A percentile compares a stretch with the other conserved stretches of the same genome.
Conservation (phyloP, 2,888 invertebrate species). For the Linnaemya tessellans region DNA sequence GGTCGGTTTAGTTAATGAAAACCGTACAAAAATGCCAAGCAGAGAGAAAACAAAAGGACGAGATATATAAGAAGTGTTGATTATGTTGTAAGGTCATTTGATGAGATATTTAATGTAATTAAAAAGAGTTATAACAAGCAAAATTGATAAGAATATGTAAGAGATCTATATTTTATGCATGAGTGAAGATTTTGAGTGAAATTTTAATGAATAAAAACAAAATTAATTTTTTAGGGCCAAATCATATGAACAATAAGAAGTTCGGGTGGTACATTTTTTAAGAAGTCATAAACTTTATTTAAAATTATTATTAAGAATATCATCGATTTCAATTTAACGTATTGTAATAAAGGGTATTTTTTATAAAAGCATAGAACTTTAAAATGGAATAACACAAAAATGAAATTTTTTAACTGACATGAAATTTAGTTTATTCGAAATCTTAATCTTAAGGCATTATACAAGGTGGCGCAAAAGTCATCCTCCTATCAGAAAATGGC, state of each 20-base stretch:
- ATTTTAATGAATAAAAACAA: not conserved
- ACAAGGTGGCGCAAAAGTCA: too few relatives aligned
- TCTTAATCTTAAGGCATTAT: too few relatives aligned
- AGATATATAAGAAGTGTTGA: slow-evolving; percentile 52
- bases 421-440: too few relatives aligned
- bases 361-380: too few relatives aligned
- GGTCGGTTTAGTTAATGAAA: slow-evolving; percentile 48
- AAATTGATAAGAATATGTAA: slow-evolving; percentile 28
- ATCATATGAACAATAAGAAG: not conserved
- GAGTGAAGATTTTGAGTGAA: not conserved
- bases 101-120: slow-evolving; percentile 67
- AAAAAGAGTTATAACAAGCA: slow-evolving; percentile 47
- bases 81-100: slow-evolving; percentile 65
- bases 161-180: slow-evolving; percentile 15
- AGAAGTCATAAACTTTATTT: too few relatives aligned
- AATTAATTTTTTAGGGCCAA: slow-evolving; percentile 22
- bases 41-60: slow-evolving; percentile 28
- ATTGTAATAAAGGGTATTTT: too few relatives aligned
- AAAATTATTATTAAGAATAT: too few relatives aligned
- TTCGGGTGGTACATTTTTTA: too few relatives aligned
- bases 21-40: not conserved
- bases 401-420: too few relatives aligned
- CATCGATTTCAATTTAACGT: too few relatives aligned
- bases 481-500: too few relatives aligned
- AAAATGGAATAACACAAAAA: too few relatives aligned